Base-by-base conservation (phyloP, 1,140 invertebrate genomes). In the Trissolcus basalis region DNA sequence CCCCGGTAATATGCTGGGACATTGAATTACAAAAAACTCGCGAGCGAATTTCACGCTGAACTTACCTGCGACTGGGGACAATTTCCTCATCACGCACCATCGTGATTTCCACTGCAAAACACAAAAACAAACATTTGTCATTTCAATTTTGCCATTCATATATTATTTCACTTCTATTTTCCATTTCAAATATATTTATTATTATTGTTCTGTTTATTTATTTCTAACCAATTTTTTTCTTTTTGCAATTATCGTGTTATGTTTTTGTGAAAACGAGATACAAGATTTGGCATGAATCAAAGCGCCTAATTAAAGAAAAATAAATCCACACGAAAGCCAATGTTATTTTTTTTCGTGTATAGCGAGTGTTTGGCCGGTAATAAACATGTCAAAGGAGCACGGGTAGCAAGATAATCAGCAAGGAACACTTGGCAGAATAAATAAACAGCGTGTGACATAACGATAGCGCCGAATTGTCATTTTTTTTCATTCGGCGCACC, bases 61-160 rank as follows among this genome's bases (percentile, higher is more conserved):
- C n/a, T 92, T 90, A 95, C 94, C 94, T 91, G 94, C 94, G 44
- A 95, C 94, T 45, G 94, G 94, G 53, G 94, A 95, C 78, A 94
- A 90, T 86, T 94, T 94, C 82, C 93, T 91, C 89, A 95, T 92
- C 53, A 94, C 92, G 86, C 93, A 94, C 93, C 93, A 95, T 85
- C 94, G 90, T 76, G 92, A 91, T 86, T 95, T 95, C 94, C 94
- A 95, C 93, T 94, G 91, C 76, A 80, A 81, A 82, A 82, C 8
- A 82, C 8, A 48, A 16, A 27, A 48, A 27, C 15, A 4, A 85
- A 81, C 60, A 80, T 71, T 85, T 55, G 12, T 58, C 10, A 13
- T 58, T 47, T 27, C 1, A 14, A 39, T 41, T 41, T 54, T n/a
- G n/a, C n/a, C n/a, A n/a, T n/a, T n/a, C n/a, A n/a, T n/a, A n/a